Evolutionary conservation across 2,113 vertebrate species (phyloP).

Genomic region (Steatornis caripensis): DNA sequence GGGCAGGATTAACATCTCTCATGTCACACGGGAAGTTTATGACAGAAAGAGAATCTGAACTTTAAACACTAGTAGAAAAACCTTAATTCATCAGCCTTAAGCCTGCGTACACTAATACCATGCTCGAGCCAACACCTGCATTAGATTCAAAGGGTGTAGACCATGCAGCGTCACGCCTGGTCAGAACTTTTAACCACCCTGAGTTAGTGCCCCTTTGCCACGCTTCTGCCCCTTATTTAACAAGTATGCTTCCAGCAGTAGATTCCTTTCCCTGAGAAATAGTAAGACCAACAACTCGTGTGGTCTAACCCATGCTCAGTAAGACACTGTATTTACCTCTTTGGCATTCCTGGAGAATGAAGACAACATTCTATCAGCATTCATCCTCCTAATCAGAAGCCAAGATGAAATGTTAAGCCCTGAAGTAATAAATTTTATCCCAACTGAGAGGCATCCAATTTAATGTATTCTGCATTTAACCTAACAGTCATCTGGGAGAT

Average conservation of each 20-base stretch:
- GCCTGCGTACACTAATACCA: background rate
- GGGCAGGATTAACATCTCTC: background rate
- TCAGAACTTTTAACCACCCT: background rate
- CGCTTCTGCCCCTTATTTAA: background rate
- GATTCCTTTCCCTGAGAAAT: background rate
- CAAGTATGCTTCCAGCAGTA: background rate
- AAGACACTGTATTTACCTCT: constrained; percentile 29
- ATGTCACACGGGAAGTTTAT: background rate
- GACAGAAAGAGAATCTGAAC: background rate
- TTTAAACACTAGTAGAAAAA: background rate
- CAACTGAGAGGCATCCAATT: constrained; percentile 24
- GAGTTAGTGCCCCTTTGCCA: background rate
- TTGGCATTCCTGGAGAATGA: constrained; percentile 21
- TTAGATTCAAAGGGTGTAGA: background rate
- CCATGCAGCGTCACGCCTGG: background rate
- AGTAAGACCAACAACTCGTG: background rate
- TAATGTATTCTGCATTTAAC: background rate
- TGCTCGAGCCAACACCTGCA: background rate
- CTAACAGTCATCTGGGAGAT: background rate
- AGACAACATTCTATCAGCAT: constrained; percentile 29
- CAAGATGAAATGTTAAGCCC: constrained; percentile 58
- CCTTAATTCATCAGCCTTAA: background rate
- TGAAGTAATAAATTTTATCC: constrained; percentile 38
- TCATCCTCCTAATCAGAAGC: constrained; percentile 6
- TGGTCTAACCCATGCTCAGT: constrained; percentile 25